Evolutionary conservation across 64 coral and sea anemone species (phyloP), one percentile per base, ranked within the genome.

Genomic region (Catalaphyllia jardinei): DNA sequence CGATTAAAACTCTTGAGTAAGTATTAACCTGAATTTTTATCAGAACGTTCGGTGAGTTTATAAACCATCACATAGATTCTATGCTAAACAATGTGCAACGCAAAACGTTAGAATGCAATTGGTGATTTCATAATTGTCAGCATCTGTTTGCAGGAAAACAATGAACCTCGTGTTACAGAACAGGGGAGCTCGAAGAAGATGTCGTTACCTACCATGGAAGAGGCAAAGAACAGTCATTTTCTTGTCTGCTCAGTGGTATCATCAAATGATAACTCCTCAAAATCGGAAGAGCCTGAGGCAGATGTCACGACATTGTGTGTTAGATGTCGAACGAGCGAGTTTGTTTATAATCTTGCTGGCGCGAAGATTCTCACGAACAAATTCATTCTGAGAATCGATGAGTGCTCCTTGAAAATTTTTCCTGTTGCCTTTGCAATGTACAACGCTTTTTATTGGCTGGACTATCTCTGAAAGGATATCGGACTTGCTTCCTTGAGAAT

Each of bases 401-500:
- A 86, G 10, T 86, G 86, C 39, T 86, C 81, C 28, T 87, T 92
- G 25, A 86, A 55, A 22, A 19, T 92, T 46, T 92, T 92, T 55
- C 82, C 82, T 33, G 19, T 92, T 86, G 74, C 60, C 22, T 92
- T 92, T 78, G 75, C 73, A 8, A 30, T 92, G 38, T 92, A 69
- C 62, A 92, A 92, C 24, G 74, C 42, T 16, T 71, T 77, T 39
- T 92, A 92, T 29, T 92, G 90, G 90, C 24, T 29, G 12, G 90
- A 76, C 29, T 51, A 86, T 91, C 29, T 91, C 38, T 91, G 73
- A 52, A 17, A 1, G n/a, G 12, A 25, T 10, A 69, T 69, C 4
- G 39, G 2, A 46, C 39, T 46, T 46, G 39, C 4, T 46, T 46
- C 6, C 39, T 46, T 46, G 39, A 35, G 5, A 46, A 46, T 46